Conservation (phyloP, 2,888 invertebrate species). For the Macrophya alboannulata region DNA sequence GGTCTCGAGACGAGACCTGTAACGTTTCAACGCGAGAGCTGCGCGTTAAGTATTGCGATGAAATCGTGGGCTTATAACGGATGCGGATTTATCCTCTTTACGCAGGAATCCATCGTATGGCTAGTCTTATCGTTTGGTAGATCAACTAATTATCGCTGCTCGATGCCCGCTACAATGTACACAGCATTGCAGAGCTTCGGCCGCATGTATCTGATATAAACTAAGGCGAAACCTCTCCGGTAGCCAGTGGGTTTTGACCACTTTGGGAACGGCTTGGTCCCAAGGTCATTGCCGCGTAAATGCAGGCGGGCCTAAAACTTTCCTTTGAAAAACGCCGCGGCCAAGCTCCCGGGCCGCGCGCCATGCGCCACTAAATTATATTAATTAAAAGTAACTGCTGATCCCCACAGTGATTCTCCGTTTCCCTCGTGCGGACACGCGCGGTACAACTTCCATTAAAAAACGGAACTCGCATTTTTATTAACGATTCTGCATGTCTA, state of each 20-base stretch:
- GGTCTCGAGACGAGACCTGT: conserved; percentile 34
- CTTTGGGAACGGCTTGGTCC: conserved; percentile 2
- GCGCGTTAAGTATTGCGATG: not conserved
- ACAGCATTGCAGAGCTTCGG: not conserved
- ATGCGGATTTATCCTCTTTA: not conserved
- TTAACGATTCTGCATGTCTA: conserved; percentile 34
- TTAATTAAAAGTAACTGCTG: conserved; percentile 59
- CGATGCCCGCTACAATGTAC: not conserved
- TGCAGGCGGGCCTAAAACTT: conserved; percentile 43
- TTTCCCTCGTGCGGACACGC: conserved; percentile 3
- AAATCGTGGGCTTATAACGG: not conserved
- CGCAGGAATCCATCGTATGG: not conserved
- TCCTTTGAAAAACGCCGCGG: conserved; percentile 64
- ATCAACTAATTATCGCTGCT: not conserved
- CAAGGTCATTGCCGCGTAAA: conserved; percentile 52
- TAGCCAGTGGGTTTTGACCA: conserved; percentile 28
- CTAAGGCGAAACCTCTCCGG: conserved; percentile 29
- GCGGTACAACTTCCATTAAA: conserved; percentile 9
- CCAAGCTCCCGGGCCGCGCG: conserved; percentile 60
- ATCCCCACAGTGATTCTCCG: conserved; percentile 44
- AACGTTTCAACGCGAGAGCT: not conserved
- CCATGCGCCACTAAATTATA: conserved; percentile 66
- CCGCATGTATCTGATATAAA: not conserved
- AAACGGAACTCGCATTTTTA: conserved; percentile 37
- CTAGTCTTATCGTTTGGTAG: not conserved